phyloP scores from a whole-genome alignment of 2,888 invertebrate genomes.

The Ypsolopha scabrella region DNA sequence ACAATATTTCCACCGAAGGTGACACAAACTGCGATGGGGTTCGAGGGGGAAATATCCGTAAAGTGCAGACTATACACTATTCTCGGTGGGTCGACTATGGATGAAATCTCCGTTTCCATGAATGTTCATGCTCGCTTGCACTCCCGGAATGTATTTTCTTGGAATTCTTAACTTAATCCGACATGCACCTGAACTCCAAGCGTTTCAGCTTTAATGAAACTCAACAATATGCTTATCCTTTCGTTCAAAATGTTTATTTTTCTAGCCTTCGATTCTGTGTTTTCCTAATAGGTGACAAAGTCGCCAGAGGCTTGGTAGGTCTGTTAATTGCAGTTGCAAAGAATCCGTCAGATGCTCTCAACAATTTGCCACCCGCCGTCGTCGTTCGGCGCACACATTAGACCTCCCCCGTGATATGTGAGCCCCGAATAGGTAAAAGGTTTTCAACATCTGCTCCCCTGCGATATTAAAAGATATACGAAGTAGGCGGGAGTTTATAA shows the following conservation, averaged over 20 bases:
- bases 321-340: constrained; percentile 8
- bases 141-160: too few relatives aligned
- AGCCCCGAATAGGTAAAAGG: constrained; percentile 43
- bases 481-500: constrained; percentile 44
- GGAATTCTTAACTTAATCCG: too few relatives aligned
- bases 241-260: too few relatives aligned
- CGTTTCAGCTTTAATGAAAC: too few relatives aligned
- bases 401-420: constrained; percentile 30
- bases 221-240: too few relatives aligned
- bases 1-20: constrained; percentile 29
- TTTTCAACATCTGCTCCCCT: constrained; percentile 54
- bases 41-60: neutral
- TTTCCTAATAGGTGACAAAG: neutral
- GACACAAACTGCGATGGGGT: constrained; percentile 13
- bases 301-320: neutral
- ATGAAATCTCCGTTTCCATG: neutral
- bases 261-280: too few relatives aligned
- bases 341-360: constrained; percentile 30
- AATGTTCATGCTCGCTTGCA: too few relatives aligned
- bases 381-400: constrained; percentile 30
- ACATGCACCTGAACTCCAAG: too few relatives aligned
- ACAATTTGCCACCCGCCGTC: constrained; percentile 17
- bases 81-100: neutral
- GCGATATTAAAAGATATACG: constrained; percentile 51
- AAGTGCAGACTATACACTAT: neutral